Evolutionary conservation across 2,888 invertebrate genomes (phyloP).

Genomic region (Epirrita christyi): DNA sequence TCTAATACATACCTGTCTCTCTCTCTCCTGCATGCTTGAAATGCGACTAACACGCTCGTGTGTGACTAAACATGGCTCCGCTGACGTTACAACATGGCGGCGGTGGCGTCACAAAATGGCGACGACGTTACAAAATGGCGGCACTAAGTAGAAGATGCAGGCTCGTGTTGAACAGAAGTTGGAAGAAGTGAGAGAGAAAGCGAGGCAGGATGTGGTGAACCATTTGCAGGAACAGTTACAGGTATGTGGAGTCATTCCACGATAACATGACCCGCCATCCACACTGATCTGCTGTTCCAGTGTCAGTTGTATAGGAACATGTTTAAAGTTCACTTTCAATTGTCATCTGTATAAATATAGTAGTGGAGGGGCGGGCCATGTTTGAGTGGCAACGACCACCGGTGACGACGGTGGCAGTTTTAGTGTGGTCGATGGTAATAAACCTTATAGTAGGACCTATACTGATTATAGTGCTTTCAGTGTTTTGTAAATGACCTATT

Average conservation of each 20-base stretch:
- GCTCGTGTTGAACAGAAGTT: conserved; percentile 50
- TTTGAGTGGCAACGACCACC: no score
- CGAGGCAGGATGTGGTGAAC: conserved; percentile 87
- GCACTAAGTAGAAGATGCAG: conserved; percentile 51
- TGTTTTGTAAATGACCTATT: no score
- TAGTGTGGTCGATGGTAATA: no score
- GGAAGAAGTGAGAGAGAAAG: conserved; percentile 72
- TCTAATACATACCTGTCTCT: conserved; percentile 53
- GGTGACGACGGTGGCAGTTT: no score
- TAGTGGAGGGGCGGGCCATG: no score
- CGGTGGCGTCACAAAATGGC: conserved; percentile 32
- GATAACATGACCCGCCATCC: neutral
- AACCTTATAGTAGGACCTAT: no score
- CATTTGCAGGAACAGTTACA: conserved; percentile 90
- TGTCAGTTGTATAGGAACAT: no score
- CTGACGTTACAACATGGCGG: conserved; percentile 37
- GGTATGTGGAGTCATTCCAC: conserved; percentile 79
- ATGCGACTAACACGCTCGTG: conserved; percentile 75
- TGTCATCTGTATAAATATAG: no score
- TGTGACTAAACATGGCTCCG: conserved; percentile 62
- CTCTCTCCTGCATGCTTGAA: conserved; percentile 74
- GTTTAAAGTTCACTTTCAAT: no score
- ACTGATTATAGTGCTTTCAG: no score
- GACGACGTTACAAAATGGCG: conserved; percentile 36
- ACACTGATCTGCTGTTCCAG: no score